Evolutionary conservation across 30 jellyfish, hydroid and myxozoan genomes (phyloP).

Genomic region (Mastigias papua): DNA sequence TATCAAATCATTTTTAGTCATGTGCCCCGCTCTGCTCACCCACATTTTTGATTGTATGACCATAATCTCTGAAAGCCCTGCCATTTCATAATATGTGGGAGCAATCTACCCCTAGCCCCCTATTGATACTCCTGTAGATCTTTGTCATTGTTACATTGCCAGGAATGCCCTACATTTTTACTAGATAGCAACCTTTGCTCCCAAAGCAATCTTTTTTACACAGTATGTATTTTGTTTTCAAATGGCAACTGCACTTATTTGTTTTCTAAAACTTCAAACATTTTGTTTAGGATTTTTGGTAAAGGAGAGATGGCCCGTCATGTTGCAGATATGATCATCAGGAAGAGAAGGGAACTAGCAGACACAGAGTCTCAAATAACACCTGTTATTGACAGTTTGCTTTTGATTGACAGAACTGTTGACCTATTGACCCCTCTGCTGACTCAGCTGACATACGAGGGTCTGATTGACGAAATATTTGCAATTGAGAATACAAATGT

Average conservation of each 20-base stretch:
- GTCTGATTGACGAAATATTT: conserved; percentile 90
- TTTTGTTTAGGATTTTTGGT: conserved; percentile 58
- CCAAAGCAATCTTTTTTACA: too few species aligned
- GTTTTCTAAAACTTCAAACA: background rate
- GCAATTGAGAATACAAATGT: conserved; percentile 88
- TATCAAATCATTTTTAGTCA: too few species aligned
- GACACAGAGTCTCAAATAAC: conserved; percentile 92
- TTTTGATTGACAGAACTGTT: conserved; percentile 90
- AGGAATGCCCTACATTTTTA: too few species aligned
- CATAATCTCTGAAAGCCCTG: too few species aligned
- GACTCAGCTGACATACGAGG: conserved; percentile 96
- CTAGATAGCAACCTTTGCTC: too few species aligned
- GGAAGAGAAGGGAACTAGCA: conserved; percentile 92
- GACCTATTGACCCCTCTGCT: conserved; percentile 96
- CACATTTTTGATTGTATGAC: too few species aligned
- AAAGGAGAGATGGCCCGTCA: conserved; percentile 83
- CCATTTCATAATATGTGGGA: too few species aligned
- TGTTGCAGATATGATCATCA: conserved; percentile 92
- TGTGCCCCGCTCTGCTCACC: too few species aligned
- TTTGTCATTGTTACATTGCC: too few species aligned
- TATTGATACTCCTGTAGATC: too few species aligned
- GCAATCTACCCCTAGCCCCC: too few species aligned
- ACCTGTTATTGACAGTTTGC: conserved; percentile 87
- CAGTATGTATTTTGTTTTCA: background rate
- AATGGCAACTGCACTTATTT: background rate